Conservation (phyloP, 1,140 invertebrate genomes). For the Drosophila jambulina region DNA sequence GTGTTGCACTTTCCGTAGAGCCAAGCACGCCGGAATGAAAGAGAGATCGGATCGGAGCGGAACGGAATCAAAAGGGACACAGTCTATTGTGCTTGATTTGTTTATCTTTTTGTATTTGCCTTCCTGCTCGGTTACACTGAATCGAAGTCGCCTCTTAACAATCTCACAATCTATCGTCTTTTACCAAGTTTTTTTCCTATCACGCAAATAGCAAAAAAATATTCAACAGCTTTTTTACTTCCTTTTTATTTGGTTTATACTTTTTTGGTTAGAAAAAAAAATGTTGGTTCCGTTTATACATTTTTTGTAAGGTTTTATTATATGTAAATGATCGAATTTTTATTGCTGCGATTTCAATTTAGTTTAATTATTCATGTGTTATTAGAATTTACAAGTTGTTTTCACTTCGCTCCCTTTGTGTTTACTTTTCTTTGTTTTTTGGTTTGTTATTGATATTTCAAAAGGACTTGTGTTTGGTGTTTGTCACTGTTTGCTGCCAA, state of each 20-base stretch:
- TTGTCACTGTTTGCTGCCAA: neutral
- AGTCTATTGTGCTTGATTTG: slow-evolving; percentile 34
- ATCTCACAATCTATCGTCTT: slow-evolving; percentile 28
- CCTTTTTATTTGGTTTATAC: slow-evolving; percentile 20
- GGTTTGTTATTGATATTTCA: slow-evolving; percentile 13
- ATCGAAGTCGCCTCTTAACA: slow-evolving; percentile 14
- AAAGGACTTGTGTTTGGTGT: neutral
- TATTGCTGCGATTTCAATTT: slow-evolving; percentile 37
- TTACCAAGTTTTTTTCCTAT: slow-evolving; percentile 49
- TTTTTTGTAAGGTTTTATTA: neutral
- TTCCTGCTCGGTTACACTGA: slow-evolving; percentile 19
- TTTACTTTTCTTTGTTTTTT: neutral
- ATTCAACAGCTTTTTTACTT: slow-evolving; percentile 30
- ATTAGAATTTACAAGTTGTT: neutral
- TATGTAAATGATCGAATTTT: neutral
- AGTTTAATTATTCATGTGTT: neutral
- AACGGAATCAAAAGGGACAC: slow-evolving; percentile 23
- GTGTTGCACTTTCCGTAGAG: slow-evolving; percentile 31
- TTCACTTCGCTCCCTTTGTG: slow-evolving; percentile 32
- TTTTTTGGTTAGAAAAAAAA: slow-evolving; percentile 42
- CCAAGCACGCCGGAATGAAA: neutral
- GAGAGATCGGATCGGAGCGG: slow-evolving; percentile 8
- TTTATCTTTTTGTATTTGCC: slow-evolving; percentile 36
- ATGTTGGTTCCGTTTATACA: slow-evolving; percentile 14
- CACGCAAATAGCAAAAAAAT: slow-evolving; percentile 52